A percentile compares a stretch with the other conserved stretches of the same genome.
Evolutionary conservation across 2,113 vertebrate species (phyloP).

Genomic region (Mustela lutreola): DNA sequence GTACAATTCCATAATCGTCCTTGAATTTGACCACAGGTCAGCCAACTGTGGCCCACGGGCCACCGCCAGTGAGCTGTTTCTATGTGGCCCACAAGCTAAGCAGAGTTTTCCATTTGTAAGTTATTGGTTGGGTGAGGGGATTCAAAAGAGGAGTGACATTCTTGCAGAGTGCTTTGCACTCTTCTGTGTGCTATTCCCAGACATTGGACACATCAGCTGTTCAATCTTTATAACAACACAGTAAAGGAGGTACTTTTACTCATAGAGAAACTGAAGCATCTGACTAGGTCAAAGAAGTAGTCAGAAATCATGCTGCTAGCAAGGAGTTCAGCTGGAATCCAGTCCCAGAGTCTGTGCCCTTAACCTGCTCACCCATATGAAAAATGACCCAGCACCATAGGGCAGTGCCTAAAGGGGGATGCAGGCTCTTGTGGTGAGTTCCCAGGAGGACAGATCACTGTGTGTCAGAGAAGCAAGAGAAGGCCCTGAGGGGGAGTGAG

Average conservation of each 20-base stretch:
- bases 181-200: neutral
- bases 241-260: neutral
- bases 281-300: neutral
- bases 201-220: neutral
- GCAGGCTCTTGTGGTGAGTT: neutral
- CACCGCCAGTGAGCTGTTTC: neutral
- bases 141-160: neutral
- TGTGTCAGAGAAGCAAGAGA: neutral
- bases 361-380: neutral
- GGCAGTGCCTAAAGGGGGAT: neutral
- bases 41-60: neutral
- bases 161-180: neutral
- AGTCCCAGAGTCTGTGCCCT: neutral
- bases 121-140: neutral
- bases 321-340: neutral
- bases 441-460: neutral
- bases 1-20: neutral
- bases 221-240: slow-evolving; percentile 20
- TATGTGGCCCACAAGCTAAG: neutral
- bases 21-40: neutral
- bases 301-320: neutral
- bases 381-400: neutral
- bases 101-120: slow-evolving; percentile 11
- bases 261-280: neutral
- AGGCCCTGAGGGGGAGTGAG: neutral